A percentile compares a stretch with the other conserved stretches of the same genome.
phyloP scores from a whole-genome alignment of 2,113 vertebrate genomes.

The Rhinoderma darwinii region DNA sequence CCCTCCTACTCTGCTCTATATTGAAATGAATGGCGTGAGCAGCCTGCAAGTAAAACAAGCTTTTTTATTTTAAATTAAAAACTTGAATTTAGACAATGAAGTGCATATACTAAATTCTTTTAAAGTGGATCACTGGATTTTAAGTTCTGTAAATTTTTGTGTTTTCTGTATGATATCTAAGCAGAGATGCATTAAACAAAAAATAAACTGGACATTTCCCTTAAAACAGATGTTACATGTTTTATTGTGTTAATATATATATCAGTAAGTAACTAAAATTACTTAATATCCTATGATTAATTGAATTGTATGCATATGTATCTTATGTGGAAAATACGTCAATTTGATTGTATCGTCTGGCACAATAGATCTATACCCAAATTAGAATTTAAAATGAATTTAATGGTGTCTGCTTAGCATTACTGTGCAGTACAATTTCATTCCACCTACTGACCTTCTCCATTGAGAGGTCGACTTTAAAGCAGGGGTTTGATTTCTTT shows the following conservation, averaged over 20 bases:
- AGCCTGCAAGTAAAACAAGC: too few species aligned
- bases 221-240: background rate
- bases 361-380: constrained; percentile 3
- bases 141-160: too few species aligned
- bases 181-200: too few species aligned
- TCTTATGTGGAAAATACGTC: background rate
- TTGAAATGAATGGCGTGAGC: too few species aligned
- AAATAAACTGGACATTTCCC: too few species aligned
- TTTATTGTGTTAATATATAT: background rate
- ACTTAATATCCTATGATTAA: background rate
- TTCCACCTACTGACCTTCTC: constrained; percentile 51
- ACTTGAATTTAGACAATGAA: too few species aligned
- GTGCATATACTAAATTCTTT: too few species aligned
- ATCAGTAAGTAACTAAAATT: background rate
- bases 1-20: too few species aligned
- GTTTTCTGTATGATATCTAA: too few species aligned
- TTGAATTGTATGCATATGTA: background rate
- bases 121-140: too few species aligned
- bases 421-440: constrained; percentile 30
- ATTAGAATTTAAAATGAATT: constrained; percentile 10
- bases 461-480: constrained; percentile 36
- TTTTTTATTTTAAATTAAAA: too few species aligned
- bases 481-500: constrained; percentile 40
- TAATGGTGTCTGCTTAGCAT: constrained; percentile 48
- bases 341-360: constrained; percentile 28